Evolutionary conservation across 1,140 invertebrate species (phyloP).

Genomic region (Anadara kagoshimensis): DNA sequence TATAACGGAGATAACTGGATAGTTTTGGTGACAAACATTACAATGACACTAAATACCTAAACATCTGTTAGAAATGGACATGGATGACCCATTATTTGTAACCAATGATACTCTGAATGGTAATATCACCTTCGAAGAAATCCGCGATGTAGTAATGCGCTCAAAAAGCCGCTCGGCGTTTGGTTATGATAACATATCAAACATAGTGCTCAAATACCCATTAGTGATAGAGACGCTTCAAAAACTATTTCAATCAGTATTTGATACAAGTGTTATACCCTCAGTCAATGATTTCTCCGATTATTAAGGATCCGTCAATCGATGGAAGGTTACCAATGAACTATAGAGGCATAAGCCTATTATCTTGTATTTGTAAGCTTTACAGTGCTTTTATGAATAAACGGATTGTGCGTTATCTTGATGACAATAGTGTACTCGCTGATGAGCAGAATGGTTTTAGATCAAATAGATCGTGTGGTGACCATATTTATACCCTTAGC

Average conservation of each 20-base stretch:
- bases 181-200: conserved; percentile 21
- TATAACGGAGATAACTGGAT: too few relatives aligned
- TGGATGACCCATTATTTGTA: too few relatives aligned
- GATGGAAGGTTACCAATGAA: conserved; percentile 32
- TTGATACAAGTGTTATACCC: conserved; percentile 34
- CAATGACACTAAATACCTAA: too few relatives aligned
- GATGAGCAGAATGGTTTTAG: conserved; percentile 43
- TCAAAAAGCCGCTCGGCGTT: conserved; percentile 24
- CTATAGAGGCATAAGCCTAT: conserved; percentile 38
- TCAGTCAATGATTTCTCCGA: conserved; percentile 33
- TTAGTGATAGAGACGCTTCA: conserved; percentile 16
- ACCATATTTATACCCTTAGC: conserved; percentile 32
- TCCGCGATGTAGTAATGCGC: conserved; percentile 12
- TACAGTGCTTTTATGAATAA: conserved; percentile 36
- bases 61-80: too few relatives aligned
- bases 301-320: conserved; percentile 17
- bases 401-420: conserved; percentile 17
- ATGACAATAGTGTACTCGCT: conserved; percentile 25
- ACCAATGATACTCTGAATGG: too few relatives aligned
- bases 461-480: conserved; percentile 31
- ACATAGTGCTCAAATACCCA: conserved; percentile 28
- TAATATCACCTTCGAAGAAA: too few relatives aligned
- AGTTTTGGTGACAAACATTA: too few relatives aligned
- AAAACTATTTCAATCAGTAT: conserved; percentile 34
- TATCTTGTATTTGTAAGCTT: conserved; percentile 33